Evolutionary conservation across 1,140 invertebrate genomes (phyloP).

Genomic region (Melitaea cinxia): DNA sequence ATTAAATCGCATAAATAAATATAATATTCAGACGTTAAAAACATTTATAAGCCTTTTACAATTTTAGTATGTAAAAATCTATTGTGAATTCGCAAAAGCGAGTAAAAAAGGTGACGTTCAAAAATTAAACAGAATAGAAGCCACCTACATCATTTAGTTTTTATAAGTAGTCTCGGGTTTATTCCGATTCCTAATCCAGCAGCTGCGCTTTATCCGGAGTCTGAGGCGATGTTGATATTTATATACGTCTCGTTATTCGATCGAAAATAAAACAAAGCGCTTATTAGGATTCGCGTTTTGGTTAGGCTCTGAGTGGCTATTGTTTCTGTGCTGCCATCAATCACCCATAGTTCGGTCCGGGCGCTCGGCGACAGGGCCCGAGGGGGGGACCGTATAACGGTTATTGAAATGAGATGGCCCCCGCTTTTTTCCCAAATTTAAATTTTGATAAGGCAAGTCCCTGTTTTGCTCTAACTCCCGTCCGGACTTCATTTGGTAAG

Average conservation of each 20-base stretch:
- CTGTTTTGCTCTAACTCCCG: conserved; percentile 73
- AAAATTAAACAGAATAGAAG: neutral
- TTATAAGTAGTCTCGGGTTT: conserved; percentile 15
- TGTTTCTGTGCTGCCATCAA: conserved; percentile 77
- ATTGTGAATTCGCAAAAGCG: neutral
- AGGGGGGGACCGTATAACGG: conserved; percentile 67
- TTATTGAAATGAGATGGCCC: conserved; percentile 80
- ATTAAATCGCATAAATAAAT: neutral
- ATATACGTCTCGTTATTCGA: conserved; percentile 71
- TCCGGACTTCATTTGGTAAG: conserved; percentile 57
- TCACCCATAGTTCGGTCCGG: conserved; percentile 62
- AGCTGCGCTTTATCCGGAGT: conserved; percentile 63
- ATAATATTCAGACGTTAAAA: neutral
- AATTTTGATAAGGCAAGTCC: conserved; percentile 80
- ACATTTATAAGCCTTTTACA: neutral
- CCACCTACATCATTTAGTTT: conserved; percentile 9
- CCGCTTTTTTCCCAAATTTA: conserved; percentile 79
- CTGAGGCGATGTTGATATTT: conserved; percentile 72
- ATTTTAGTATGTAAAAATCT: neutral
- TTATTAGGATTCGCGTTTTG: conserved; percentile 79
- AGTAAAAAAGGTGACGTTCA: neutral
- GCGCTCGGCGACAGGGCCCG: conserved; percentile 31
- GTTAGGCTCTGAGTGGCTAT: conserved; percentile 68
- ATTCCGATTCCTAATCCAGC: conserved; percentile 39
- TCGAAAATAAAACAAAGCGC: conserved; percentile 79